Percentiles rank a stretch among this genome's conserved stretches.
These are phyloP conservation scores for Venturia canescens DNA, from an alignment of 1,140 invertebrate species.

Conservation along the genomic window DNA sequence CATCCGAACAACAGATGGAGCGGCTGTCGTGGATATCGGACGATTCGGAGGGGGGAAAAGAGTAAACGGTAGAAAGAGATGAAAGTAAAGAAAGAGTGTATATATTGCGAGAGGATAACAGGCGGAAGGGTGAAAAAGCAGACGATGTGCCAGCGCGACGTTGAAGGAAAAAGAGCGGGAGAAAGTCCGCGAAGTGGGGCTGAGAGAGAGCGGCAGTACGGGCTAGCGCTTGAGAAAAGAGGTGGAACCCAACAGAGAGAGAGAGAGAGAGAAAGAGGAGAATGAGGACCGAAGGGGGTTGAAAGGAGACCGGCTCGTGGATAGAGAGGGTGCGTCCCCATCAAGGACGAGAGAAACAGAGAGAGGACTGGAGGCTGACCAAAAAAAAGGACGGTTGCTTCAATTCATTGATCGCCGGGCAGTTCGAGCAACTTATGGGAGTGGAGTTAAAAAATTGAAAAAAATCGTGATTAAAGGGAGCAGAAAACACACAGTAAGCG, in stretches of 20 bases:
- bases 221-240: conserved; percentile 24
- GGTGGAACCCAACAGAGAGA: conserved; percentile 40
- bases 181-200: conserved; percentile 49
- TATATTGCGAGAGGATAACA: conserved; percentile 8
- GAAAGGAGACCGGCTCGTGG: conserved; percentile 61
- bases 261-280: conserved; percentile 46
- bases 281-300: conserved; percentile 62
- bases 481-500: background rate
- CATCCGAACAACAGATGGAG: conserved; percentile 49
- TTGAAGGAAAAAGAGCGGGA: conserved; percentile 44
- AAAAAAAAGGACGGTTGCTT: conserved; percentile 74
- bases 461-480: conserved; percentile 42
- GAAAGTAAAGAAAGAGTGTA: conserved; percentile 47
- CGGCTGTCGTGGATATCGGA: conserved; percentile 41
- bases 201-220: conserved; percentile 57
- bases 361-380: conserved; percentile 66
- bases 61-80: conserved; percentile 52
- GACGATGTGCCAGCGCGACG: conserved; percentile 19
- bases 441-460: conserved; percentile 67
- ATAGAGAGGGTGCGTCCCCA: conserved; percentile 39
- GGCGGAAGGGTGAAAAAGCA: conserved; percentile 21
- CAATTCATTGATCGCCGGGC: conserved; percentile 77
- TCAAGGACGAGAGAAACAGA: conserved; percentile 59
- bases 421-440: conserved; percentile 71
- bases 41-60: conserved; percentile 56